These are phyloP conservation scores for Siphamia tubifer DNA, from an alignment of 2,113 vertebrate species.

Conservation along the genomic window DNA sequence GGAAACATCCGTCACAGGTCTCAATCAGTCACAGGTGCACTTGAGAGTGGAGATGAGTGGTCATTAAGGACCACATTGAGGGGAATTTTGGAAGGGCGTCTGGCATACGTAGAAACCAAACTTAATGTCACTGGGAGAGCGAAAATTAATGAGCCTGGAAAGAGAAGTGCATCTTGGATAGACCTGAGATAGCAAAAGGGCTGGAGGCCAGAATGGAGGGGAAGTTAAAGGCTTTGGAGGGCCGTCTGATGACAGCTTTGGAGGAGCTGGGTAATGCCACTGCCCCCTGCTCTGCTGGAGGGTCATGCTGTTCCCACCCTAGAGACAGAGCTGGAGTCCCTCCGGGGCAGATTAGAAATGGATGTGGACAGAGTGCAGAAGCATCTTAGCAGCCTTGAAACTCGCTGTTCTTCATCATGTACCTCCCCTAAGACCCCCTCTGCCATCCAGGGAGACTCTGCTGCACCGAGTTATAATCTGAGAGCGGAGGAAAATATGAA, in stretches of 20 bases:
- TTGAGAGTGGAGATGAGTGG: conserved; percentile 77
- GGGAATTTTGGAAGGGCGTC: conserved; percentile 84
- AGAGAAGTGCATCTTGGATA: conserved; percentile 22
- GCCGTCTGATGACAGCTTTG: conserved; percentile 81
- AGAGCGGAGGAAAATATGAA: conserved; percentile 77
- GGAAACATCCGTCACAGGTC: conserved; percentile 83
- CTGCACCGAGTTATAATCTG: conserved; percentile 62
- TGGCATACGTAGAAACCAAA: conserved; percentile 85
- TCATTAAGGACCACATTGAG: conserved; percentile 82
- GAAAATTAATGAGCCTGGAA: not conserved
- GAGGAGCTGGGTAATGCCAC: conserved; percentile 84
- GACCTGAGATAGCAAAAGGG: conserved; percentile 58
- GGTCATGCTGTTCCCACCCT: conserved; percentile 80
- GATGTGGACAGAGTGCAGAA: conserved; percentile 85
- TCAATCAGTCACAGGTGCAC: conserved; percentile 85
- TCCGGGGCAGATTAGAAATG: conserved; percentile 73
- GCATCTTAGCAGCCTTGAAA: conserved; percentile 82
- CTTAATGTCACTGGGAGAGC: conserved; percentile 81
- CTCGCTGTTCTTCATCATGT: conserved; percentile 82
- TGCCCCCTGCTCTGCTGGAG: conserved; percentile 73
- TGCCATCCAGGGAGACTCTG: conserved; percentile 69
- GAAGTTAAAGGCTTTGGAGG: conserved; percentile 87
- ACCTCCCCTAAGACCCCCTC: conserved; percentile 42
- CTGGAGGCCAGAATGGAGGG: conserved; percentile 83
- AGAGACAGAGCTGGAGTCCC: conserved; percentile 84